phyloP scores from a whole-genome alignment of 1,140 invertebrate genomes.

The Trinorchestia longiramus region DNA sequence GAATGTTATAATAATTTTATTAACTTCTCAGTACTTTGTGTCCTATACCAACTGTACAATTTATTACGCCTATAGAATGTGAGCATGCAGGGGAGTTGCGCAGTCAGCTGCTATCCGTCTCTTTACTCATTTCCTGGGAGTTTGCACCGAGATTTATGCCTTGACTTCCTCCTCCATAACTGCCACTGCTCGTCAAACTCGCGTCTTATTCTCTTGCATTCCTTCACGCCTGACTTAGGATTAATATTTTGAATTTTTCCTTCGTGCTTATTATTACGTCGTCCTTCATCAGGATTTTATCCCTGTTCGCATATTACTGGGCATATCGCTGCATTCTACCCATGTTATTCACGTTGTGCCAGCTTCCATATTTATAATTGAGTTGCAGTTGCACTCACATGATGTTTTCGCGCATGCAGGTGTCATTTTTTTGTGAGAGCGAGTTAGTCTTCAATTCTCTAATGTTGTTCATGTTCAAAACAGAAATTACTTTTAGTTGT shows the following conservation, averaged over 20 bases:
- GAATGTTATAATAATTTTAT: too few species aligned
- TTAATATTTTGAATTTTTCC: background rate
- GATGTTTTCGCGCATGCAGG: background rate
- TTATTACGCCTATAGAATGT: background rate
- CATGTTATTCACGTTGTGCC: background rate
- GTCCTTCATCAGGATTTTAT: background rate
- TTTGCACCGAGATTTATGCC: slow-evolving; percentile 4
- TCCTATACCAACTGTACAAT: background rate
- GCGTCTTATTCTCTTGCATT: background rate
- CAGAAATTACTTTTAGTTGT: background rate
- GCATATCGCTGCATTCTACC: background rate
- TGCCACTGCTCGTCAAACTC: slow-evolving; percentile 23
- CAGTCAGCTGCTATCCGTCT: background rate
- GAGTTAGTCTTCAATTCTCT: too few species aligned
- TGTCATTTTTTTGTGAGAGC: too few species aligned
- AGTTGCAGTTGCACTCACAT: background rate
- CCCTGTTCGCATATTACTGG: background rate
- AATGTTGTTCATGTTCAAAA: background rate
- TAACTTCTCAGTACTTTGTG: too few species aligned
- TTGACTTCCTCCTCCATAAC: background rate
- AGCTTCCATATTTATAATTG: background rate
- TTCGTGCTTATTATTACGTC: background rate
- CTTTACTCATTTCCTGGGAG: slow-evolving; percentile 15
- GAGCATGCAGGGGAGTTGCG: background rate
- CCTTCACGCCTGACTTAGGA: background rate